Conservation (phyloP, 1,140 invertebrate genomes). For the Drosophila truncata region DNA sequence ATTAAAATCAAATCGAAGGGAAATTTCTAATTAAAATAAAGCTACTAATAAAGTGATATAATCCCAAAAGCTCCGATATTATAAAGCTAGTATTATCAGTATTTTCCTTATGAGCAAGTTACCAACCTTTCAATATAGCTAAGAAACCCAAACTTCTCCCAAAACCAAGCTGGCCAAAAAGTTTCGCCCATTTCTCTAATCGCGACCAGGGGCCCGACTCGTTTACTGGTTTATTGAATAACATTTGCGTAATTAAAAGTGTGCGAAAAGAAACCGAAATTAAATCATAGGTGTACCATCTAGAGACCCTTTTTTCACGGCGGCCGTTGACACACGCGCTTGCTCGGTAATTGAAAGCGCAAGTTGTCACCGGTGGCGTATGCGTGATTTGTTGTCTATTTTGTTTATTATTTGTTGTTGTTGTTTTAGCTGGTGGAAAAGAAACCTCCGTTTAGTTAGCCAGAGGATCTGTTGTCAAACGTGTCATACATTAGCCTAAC, state of each 20-base stretch:
- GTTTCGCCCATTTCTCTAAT: slow-evolving; percentile 62
- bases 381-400: slow-evolving; percentile 56
- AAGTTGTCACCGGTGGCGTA: slow-evolving; percentile 55
- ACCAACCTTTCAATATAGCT: slow-evolving; percentile 7
- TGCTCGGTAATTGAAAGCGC: slow-evolving; percentile 64
- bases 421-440: slow-evolving; percentile 12
- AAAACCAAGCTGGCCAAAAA: slow-evolving; percentile 16
- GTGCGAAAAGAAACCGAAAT: slow-evolving; percentile 64
- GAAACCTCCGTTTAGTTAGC: slow-evolving; percentile 4
- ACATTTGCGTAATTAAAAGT: slow-evolving; percentile 78
- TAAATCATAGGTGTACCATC: slow-evolving; percentile 60
- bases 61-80: background rate
- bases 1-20: no score
- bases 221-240: slow-evolving; percentile 65
- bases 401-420: background rate
- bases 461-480: slow-evolving; percentile 54
- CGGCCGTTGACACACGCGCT: slow-evolving; percentile 73
- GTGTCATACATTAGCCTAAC: slow-evolving; percentile 79
- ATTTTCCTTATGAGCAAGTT: background rate
- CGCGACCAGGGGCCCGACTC: slow-evolving; percentile 19
- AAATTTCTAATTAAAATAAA: background rate
- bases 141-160: background rate
- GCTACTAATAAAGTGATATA: background rate
- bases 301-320: slow-evolving; percentile 38
- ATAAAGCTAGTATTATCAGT: background rate